A percentile compares a stretch with the other conserved stretches of the same genome.
These are phyloP conservation scores for Sebastes variabilis DNA, from an alignment of 2,797 vertebrate species.

Conservation along the genomic window DNA sequence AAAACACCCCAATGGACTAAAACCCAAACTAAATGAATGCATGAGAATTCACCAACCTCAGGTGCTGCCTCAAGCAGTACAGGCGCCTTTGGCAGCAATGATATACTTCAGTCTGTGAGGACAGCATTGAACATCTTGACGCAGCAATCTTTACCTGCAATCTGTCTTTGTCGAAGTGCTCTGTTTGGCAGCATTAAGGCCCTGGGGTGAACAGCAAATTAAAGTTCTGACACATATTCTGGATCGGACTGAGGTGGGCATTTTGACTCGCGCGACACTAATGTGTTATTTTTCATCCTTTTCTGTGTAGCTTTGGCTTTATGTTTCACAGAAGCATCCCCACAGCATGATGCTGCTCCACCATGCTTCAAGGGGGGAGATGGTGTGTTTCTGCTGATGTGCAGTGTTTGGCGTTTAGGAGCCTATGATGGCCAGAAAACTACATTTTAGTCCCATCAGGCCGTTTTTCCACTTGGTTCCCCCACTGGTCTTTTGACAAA, in stretches of 20 bases:
- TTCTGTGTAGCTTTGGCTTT: background rate
- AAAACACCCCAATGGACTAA: background rate
- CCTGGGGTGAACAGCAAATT: background rate
- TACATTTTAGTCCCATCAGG: background rate
- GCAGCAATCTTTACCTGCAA: background rate
- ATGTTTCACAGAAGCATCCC: background rate
- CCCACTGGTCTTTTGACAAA: background rate
- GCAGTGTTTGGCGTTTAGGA: background rate
- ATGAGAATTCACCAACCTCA: background rate
- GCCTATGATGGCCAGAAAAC: background rate
- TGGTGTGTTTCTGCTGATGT: background rate
- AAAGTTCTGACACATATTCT: background rate
- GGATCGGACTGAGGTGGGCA: no score
- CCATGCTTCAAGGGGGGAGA: background rate
- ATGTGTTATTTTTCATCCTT: background rate
- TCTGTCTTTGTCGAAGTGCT: background rate
- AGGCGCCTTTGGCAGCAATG: background rate
- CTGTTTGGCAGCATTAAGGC: background rate
- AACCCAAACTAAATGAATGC: background rate
- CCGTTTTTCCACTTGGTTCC: slow-evolving; percentile 5
- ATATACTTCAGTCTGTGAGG: background rate
- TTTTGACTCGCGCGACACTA: background rate
- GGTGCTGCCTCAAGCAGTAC: background rate
- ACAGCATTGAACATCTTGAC: background rate
- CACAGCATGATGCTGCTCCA: background rate